These are phyloP conservation scores for Oophaga sylvatica DNA, from an alignment of 2,797 vertebrate species.

Conservation along the genomic window DNA sequence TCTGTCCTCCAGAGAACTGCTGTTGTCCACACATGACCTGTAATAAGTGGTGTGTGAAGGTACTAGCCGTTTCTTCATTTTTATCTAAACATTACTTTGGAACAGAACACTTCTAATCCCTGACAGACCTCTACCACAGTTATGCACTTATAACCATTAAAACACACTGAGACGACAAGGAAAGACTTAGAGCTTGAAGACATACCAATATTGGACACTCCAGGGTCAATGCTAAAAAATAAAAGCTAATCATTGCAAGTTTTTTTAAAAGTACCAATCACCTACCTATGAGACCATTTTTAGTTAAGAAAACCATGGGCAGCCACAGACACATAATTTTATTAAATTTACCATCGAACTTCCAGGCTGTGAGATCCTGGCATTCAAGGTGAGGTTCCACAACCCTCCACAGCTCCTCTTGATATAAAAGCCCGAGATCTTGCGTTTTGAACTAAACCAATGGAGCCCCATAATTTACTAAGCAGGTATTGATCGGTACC, in stretches of 20 bases:
- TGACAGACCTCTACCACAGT: slow-evolving; percentile 40
- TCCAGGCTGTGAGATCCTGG: no score
- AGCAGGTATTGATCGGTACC: no score
- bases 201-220: neutral
- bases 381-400: no score
- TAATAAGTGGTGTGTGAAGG: slow-evolving; percentile 40
- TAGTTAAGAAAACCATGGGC: no score
- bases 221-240: neutral
- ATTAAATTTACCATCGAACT: no score
- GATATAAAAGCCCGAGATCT: no score
- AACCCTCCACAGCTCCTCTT: no score
- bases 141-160: slow-evolving; percentile 31
- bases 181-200: neutral
- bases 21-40: slow-evolving; percentile 54
- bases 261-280: neutral
- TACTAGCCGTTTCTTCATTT: slow-evolving; percentile 38
- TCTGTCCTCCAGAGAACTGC: slow-evolving; percentile 39
- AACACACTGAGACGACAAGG: slow-evolving; percentile 30
- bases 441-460: no score
- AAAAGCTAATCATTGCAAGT: neutral
- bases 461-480: no score
- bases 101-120: slow-evolving; percentile 45
- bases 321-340: no score
- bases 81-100: slow-evolving; percentile 54
- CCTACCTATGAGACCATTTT: no score